Percentiles rank a stretch among this genome's conserved stretches.
phyloP scores from a whole-genome alignment of 2,797 vertebrate species.

The Mycteria americana region DNA sequence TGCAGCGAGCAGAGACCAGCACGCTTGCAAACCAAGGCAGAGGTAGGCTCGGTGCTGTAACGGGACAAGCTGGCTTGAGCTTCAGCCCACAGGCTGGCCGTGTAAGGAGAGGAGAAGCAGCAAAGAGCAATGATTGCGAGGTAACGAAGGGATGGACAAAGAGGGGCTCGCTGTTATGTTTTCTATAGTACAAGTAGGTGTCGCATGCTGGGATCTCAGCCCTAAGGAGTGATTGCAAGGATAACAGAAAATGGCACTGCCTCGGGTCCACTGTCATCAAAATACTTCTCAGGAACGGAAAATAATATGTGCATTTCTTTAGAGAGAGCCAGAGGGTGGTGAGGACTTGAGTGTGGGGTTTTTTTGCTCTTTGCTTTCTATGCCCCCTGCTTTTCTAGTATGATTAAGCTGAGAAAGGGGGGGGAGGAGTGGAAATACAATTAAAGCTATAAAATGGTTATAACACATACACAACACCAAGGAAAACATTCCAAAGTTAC shows the following conservation, averaged over 20 bases:
- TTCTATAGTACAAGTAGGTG: not conserved
- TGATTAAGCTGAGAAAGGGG: not conserved
- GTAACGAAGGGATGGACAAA: not conserved
- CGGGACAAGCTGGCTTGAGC: not conserved
- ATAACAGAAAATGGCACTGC: not conserved
- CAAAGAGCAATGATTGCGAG: too few relatives aligned
- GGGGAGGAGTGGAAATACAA: too few relatives aligned
- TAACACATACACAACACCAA: not conserved
- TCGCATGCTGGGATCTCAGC: not conserved
- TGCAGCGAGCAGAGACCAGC: not conserved
- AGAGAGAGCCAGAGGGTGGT: not conserved
- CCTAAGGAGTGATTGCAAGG: not conserved
- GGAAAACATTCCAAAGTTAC: not conserved
- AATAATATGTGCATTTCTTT: not conserved
- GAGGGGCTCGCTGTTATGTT: fast-evolving
- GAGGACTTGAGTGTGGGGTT: not conserved
- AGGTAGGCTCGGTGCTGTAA: not conserved
- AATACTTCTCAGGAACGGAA: not conserved
- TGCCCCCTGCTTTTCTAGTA: not conserved
- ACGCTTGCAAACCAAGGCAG: not conserved
- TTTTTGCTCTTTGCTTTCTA: not conserved
- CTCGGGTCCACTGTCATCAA: not conserved
- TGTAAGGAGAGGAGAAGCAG: not conserved
- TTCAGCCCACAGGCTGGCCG: not conserved
- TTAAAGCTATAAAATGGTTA: not conserved